phyloP scores from a whole-genome alignment of 2,888 invertebrate species.

The Malacosoma neustria region DNA sequence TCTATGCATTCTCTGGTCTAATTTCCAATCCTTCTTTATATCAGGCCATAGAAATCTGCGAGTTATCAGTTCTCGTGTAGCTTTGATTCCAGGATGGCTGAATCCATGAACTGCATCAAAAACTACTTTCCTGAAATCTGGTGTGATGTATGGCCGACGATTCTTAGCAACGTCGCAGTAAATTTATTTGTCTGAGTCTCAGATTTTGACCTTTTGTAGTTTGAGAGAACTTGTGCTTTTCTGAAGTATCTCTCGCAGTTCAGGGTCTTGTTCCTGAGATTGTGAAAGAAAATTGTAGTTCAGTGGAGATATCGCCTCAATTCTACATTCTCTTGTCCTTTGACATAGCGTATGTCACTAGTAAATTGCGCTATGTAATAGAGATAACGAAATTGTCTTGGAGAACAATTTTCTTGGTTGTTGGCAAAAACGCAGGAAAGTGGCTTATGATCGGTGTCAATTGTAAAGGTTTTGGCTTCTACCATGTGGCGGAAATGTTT shows the following conservation, averaged over 20 bases:
- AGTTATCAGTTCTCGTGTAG: slow-evolving; percentile 17
- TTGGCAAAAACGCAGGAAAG: neutral
- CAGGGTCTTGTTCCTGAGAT: neutral
- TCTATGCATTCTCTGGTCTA: slow-evolving; percentile 16
- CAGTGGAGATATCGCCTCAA: neutral
- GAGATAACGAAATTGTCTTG: neutral
- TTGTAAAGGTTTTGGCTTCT: slow-evolving; percentile 15
- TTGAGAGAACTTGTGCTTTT: neutral
- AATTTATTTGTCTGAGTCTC: neutral
- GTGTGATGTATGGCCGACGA: slow-evolving; percentile 13
- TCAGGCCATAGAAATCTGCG: slow-evolving; percentile 24
- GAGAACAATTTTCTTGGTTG: neutral
- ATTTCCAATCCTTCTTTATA: slow-evolving; percentile 23
- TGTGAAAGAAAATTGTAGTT: neutral
- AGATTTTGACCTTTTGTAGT: neutral
- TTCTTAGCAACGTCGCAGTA: slow-evolving; percentile 13
- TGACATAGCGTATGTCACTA: neutral
- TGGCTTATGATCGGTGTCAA: slow-evolving; percentile 2
- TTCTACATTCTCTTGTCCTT: neutral
- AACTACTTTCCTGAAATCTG: slow-evolving; percentile 6
- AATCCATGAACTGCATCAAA: slow-evolving; percentile 16
- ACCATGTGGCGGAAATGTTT: slow-evolving; percentile 33
- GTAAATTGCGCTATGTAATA: neutral
- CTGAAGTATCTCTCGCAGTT: neutral
- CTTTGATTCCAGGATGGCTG: slow-evolving; percentile 15